These are phyloP conservation scores for Hippocampus guttulatus DNA, from an alignment of 2,113 vertebrate species.

Conservation along the genomic window DNA sequence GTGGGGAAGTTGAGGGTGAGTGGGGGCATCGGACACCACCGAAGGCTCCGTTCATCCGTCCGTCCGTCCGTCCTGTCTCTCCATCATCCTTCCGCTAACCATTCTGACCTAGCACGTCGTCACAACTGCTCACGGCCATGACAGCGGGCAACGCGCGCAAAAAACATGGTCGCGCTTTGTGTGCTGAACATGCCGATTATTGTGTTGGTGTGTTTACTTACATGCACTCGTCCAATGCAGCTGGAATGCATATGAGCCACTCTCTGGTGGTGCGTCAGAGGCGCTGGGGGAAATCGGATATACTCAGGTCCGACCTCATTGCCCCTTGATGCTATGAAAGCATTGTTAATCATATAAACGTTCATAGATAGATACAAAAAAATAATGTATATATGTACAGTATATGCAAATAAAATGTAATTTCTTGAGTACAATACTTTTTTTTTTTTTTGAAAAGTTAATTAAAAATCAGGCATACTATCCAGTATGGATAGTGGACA, in stretches of 20 bases:
- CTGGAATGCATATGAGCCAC: not conserved
- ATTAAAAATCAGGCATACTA: too few relatives aligned
- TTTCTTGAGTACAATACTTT: too few relatives aligned
- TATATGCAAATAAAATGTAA: too few relatives aligned
- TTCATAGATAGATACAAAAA: too few relatives aligned
- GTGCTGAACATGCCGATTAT: not conserved
- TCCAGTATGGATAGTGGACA: too few relatives aligned
- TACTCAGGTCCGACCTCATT: too few relatives aligned
- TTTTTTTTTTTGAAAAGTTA: too few relatives aligned
- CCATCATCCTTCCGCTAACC: conserved; percentile 47
- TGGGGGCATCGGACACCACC: conserved; percentile 56
- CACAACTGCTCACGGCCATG: conserved; percentile 37
- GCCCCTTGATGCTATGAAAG: too few relatives aligned
- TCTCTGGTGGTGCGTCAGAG: not conserved
- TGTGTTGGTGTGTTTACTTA: not conserved
- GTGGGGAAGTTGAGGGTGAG: conserved; percentile 60
- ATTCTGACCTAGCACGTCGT: conserved; percentile 41
- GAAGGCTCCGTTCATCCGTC: conserved; percentile 29
- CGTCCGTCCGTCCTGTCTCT: conserved; percentile 48
- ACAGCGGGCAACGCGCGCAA: conserved; percentile 36
- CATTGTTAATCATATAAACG: too few relatives aligned
- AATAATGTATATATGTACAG: too few relatives aligned
- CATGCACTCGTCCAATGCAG: not conserved
- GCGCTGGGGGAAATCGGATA: too few relatives aligned
- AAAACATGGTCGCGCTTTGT: not conserved